Base-by-base conservation (phyloP, 2,797 vertebrate genomes). In the Sebastes trivittatus region DNA sequence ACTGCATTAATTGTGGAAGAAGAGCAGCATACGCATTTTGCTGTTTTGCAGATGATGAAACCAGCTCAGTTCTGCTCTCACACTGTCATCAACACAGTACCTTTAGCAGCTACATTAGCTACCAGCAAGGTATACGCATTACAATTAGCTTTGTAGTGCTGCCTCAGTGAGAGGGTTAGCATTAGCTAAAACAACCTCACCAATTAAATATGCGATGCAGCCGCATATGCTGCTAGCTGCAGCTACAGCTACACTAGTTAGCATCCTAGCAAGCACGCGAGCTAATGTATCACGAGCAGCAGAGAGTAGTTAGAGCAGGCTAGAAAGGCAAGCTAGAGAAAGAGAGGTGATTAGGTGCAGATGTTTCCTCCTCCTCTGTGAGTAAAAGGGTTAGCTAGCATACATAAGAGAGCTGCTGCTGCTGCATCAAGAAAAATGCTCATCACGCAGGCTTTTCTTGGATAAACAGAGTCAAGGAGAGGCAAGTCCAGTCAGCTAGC, bases 331-430 rank as follows among this genome's bases (percentile, higher is more conserved):
- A 38, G 92, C 89, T 82, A 87, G 75, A 81, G 75, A 77, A 77
- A 79, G 75, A 83, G 89, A 74, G 85, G 92, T 94, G 93, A 95
- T 94, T 93, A 87, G 88, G 91, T 93, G 83, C 93, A 95, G 94
- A 95, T 95, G 94, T 94, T 83, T 29, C 52, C 70, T 38, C 80
- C 77, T 10, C 30, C 32, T 4, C 11, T 88, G 55, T 70, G 83
- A 56, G 80, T 76, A 86, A 73, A 89, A 60, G 88, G 65, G 85
- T 80, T 91, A 92, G 90, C 88, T 92, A 92, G 87, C 86, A 84
- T 80, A 75, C 78, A 89, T 85, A 52, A 29, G 72, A 80, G 87
- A 84, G 22, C 63, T 62, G 83, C 36, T 76, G 74, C 56, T 49
- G 64, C 86, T 62, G 90, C 88, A 81, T 78, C 74, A 85, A 85